Evolutionary conservation across 2,888 invertebrate genomes (phyloP), one percentile per base, ranked within the genome.

Genomic region (Caenorhabditis angaria): DNA sequence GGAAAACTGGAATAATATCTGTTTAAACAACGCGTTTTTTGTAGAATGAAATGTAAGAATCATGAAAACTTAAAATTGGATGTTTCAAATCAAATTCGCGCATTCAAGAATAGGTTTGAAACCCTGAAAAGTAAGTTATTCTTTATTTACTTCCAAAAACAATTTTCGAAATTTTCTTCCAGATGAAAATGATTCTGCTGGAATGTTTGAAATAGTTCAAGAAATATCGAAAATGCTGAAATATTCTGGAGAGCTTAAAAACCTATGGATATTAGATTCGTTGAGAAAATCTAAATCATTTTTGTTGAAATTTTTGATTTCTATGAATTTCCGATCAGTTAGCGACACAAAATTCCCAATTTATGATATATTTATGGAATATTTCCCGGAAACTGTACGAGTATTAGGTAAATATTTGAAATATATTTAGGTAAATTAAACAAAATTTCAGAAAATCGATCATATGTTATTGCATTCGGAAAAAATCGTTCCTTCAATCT

Each of bases 401-500:
- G 51, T 51, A 20, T 51, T 51, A 20, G 18, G 48, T 48, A 18
- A 18, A 18, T 18, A n/a, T n/a, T n/a, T n/a, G n/a, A 6, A 48
- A 20, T 5, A 18, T 48, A 8, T 48, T 5, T 48, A 8, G 10
- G 5, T 10, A 32, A 32, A 32, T 32, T 53, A 6, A 5, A 53
- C 4, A 14, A n/a, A 6, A 53, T 53, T 53, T 53, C 25, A 28
- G 54, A 25, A 54, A 28, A 24, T 25, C 14, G 29, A 54, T 12
- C 55, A n/a, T 61, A 65, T 18, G 35, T 62, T n/a, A 59, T 41
- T 0, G 58, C 70, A 2, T 58, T 65, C 24, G 71, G 71, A 2
- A 51, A 57, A 27, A 71, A 71, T 47, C 63, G 71, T 12, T 64
- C 32, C 48, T 71, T 67, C 64, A 71, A 71, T 35, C 50, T 71